Percentiles rank a stretch among this genome's conserved stretches.
These are phyloP conservation scores for Lordiphosa fenestrarum DNA, from an alignment of 2,888 invertebrate species.

Conservation along the genomic window DNA sequence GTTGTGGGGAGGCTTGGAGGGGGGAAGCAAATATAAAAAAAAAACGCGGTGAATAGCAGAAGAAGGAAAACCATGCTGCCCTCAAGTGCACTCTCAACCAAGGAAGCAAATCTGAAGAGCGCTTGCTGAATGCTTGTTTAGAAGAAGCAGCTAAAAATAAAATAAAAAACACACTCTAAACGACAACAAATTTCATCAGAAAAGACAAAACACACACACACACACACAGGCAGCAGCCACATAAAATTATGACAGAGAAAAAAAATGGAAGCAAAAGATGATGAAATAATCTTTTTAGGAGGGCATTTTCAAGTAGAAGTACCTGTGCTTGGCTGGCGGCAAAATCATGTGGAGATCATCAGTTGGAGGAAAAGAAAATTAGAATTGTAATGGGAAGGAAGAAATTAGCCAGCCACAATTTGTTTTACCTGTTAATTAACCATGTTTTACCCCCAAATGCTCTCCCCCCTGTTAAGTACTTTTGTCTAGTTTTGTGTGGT, in stretches of 20 bases:
- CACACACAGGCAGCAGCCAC: no score
- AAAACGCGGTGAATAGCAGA: conserved; percentile 32
- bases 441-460: no score
- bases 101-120: conserved; percentile 52
- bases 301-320: no score
- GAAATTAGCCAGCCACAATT: no score
- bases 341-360: not conserved
- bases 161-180: conserved; percentile 24
- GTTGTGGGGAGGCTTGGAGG: not conserved
- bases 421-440: no score
- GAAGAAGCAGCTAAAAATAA: conserved; percentile 15
- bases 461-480: no score
- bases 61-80: conserved; percentile 7
- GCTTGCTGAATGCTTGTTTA: conserved; percentile 43
- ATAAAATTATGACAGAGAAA: not conserved
- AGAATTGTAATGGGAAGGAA: no score
- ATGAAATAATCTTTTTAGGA: not conserved
- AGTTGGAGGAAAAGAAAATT: not conserved
- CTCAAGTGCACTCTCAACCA: conserved; percentile 48
- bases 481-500: no score
- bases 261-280: not conserved
- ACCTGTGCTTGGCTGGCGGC: not conserved
- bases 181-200: conserved; percentile 24
- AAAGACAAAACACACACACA: not conserved
- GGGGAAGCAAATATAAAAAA: not conserved